phyloP scores from a whole-genome alignment of 2,797 vertebrate genomes.

The Phataginus tetradactyla region DNA sequence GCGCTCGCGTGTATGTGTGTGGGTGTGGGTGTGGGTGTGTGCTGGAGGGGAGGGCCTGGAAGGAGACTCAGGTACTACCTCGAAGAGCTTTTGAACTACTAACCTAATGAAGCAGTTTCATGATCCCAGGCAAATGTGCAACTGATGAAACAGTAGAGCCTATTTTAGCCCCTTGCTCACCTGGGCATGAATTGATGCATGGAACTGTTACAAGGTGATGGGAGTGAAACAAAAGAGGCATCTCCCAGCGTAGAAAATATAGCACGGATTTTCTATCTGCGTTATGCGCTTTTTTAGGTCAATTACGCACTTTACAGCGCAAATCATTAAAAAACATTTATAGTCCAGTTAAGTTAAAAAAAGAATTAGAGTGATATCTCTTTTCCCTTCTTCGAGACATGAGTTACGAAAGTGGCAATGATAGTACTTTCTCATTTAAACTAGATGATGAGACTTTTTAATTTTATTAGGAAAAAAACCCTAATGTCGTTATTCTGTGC shows the following conservation, averaged over 20 bases:
- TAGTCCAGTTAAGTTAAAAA: not conserved
- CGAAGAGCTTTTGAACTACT: constrained; percentile 46
- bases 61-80: constrained; percentile 21
- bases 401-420: not conserved
- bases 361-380: not conserved
- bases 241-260: not conserved
- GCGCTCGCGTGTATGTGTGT: not conserved
- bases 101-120: constrained; percentile 66
- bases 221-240: constrained; percentile 38
- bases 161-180: constrained; percentile 31
- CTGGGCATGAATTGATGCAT: not conserved
- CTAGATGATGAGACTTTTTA: not conserved
- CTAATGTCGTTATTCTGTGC: not conserved
- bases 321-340: constrained; percentile 30
- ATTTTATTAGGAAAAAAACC: not conserved
- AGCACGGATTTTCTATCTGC: not conserved
- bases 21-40: not conserved
- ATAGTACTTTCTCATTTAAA: not conserved
- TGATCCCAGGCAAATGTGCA: constrained; percentile 34
- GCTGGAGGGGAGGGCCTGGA: not conserved
- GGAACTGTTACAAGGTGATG: constrained; percentile 44
- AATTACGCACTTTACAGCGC: constrained; percentile 9
- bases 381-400: not conserved
- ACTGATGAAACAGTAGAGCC: constrained; percentile 47
- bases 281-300: constrained; percentile 10